Evolutionary conservation across 2,797 vertebrate genomes (phyloP), one percentile per base, ranked within the genome.

Genomic region (Pachyuromys duprasi): DNA sequence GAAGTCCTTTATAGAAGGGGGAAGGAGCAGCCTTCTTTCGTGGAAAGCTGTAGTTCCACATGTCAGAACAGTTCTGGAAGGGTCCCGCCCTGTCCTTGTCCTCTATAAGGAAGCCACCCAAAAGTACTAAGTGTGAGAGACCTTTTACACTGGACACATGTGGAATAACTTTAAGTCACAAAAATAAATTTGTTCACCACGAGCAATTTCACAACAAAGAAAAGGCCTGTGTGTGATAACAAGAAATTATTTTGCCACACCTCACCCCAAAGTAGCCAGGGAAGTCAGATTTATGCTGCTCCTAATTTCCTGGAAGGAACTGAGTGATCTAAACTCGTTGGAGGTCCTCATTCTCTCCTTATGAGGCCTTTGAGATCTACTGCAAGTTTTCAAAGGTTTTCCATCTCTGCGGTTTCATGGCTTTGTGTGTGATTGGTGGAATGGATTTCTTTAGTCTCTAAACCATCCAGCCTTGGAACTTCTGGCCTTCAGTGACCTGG

Each of bases 111-210:
- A 84, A 76, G 14, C 45, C 33, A 49, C 12, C 12, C 31, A n/a
- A 11, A 26, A 92, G 67, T 14, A 11, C 8, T 31, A 69, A 74
- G 13, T 39, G 55, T 74, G 89, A 86, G 76, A 93, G 14, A 31
- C 8, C 2, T 53, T 89, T 75, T 81, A 80, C 28, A 84, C 45
- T 81, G 63, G 45, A 86, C 70, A 84, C 92, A 39, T 94, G 78
- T 90, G 91, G 86, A 7, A 78, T 92, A 67, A 39, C 31, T 13
- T 94, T 95, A 57, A 80, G 22, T 31, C 76, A 89, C n/a, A 89
- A 79, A 81, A 67, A 83, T 70, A 26, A 84, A 86, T 93, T 96
- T 78, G 8, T 57, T 94, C 88, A 79, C 12, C 94, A 96, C 33
- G 67, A 93, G 60, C 89, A 92, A 65, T 89, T 92, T 63, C 94